A percentile compares a stretch with the other conserved stretches of the same genome.
Conservation (phyloP, 2,888 invertebrate species). For the Lutraria lutraria region DNA sequence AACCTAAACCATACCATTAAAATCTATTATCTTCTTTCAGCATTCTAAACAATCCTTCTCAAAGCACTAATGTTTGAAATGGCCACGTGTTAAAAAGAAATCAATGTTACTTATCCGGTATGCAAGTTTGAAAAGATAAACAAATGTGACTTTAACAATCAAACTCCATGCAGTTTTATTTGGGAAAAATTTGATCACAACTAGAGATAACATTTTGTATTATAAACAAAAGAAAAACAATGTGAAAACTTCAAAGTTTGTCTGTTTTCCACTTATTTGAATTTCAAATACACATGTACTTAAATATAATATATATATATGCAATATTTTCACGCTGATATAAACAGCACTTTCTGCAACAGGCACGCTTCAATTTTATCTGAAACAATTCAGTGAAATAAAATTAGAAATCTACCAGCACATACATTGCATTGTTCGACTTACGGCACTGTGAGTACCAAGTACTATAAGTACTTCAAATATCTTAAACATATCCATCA, state of each 20-base stretch:
- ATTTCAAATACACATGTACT: neutral
- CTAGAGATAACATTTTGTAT: neutral
- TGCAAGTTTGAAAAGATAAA: slow-evolving; percentile 7
- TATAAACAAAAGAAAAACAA: neutral
- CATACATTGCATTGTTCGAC: neutral
- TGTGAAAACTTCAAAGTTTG: slow-evolving; percentile 9
- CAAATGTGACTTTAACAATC: neutral
- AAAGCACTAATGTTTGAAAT: neutral
- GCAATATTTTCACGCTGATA: neutral
- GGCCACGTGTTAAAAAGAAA: neutral
- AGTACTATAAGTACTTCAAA: too few relatives aligned
- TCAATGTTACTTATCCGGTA: slow-evolving; percentile 2
- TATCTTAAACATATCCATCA: neutral
- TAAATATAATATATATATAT: too few relatives aligned
- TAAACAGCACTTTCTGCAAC: neutral
- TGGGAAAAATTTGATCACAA: neutral
- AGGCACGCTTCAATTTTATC: neutral
- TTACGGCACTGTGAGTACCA: too few relatives aligned
- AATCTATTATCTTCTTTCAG: slow-evolving; percentile 48
- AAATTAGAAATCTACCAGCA: neutral
- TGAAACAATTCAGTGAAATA: neutral
- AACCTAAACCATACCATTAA: slow-evolving; percentile 44
- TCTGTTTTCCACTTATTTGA: neutral
- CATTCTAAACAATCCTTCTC: slow-evolving; percentile 2
- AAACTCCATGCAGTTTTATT: neutral